phyloP scores from a whole-genome alignment of 2,797 vertebrate species.

The Chaetodon trifasciatus region DNA sequence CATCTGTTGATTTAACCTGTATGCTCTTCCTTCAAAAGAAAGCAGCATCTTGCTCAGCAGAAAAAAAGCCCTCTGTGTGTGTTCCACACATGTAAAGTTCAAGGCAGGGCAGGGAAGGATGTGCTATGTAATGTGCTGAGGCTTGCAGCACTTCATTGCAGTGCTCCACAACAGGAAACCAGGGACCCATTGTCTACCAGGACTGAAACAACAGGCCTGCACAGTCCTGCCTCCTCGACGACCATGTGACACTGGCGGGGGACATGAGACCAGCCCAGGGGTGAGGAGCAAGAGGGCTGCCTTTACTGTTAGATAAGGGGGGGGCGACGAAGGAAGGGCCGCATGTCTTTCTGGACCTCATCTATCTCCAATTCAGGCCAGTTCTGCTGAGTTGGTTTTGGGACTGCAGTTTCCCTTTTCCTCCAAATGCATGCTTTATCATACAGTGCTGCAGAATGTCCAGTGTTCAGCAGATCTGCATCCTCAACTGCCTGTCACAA shows the following conservation, averaged over 20 bases:
- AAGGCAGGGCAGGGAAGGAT: constrained; percentile 83
- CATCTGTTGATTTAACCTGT: constrained; percentile 69
- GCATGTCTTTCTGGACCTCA: constrained; percentile 45
- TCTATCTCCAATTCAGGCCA: constrained; percentile 46
- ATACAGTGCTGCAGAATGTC: constrained; percentile 65
- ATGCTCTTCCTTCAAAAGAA: constrained; percentile 69
- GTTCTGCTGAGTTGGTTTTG: constrained; percentile 71
- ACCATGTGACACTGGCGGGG: constrained; percentile 71
- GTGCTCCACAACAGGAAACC: constrained; percentile 86
- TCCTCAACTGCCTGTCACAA: constrained; percentile 77
- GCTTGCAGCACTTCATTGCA: constrained; percentile 77
- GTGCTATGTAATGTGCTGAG: constrained; percentile 85
- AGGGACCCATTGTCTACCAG: constrained; percentile 81
- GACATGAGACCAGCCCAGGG: constrained; percentile 79
- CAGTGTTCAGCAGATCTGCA: constrained; percentile 75
- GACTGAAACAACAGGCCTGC: constrained; percentile 83
- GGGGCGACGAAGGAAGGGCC: constrained; percentile 43
- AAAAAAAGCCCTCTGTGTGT: constrained; percentile 53
- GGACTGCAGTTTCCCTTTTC: constrained; percentile 57
- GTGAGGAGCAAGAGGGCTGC: constrained; percentile 59
- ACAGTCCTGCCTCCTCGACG: constrained; percentile 67
- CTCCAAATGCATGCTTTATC: constrained; percentile 57
- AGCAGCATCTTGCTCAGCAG: constrained; percentile 82
- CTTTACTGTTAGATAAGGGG: constrained; percentile 54
- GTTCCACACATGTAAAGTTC: constrained; percentile 68